Conservation (phyloP, 2,113 vertebrate species). For the Tangachromis dhanisi region DNA sequence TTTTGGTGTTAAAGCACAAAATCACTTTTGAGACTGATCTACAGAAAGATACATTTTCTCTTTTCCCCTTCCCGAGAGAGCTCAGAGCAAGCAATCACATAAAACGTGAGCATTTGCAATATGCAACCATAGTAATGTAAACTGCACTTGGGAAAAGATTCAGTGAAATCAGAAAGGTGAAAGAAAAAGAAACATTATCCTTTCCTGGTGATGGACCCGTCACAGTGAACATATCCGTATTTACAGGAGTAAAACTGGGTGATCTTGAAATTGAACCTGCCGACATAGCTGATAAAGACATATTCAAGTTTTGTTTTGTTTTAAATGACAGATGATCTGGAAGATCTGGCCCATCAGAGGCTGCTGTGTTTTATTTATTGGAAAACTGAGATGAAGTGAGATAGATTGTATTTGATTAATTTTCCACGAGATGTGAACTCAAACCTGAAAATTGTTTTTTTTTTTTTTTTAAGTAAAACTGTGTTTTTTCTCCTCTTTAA, state of each 20-base stretch:
- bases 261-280: background rate
- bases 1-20: rapidly evolving
- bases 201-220: background rate
- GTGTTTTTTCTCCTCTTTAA: background rate
- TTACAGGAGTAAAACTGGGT: background rate
- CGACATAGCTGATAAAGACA: rapidly evolving
- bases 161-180: background rate
- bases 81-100: background rate
- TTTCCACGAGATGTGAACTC: background rate
- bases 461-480: rapidly evolving
- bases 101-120: background rate
- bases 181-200: background rate
- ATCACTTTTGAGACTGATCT: background rate
- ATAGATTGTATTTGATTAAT: background rate
- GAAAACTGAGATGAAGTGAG: background rate
- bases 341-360: background rate
- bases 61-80: background rate
- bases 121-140: background rate
- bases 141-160: background rate
- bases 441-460: background rate
- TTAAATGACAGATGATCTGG: background rate
- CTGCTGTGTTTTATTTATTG: background rate
- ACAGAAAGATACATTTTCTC: background rate
- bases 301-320: background rate
- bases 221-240: background rate